These are phyloP conservation scores for Heliangelus exortis DNA, from an alignment of 2,797 vertebrate species.

Conservation along the genomic window DNA sequence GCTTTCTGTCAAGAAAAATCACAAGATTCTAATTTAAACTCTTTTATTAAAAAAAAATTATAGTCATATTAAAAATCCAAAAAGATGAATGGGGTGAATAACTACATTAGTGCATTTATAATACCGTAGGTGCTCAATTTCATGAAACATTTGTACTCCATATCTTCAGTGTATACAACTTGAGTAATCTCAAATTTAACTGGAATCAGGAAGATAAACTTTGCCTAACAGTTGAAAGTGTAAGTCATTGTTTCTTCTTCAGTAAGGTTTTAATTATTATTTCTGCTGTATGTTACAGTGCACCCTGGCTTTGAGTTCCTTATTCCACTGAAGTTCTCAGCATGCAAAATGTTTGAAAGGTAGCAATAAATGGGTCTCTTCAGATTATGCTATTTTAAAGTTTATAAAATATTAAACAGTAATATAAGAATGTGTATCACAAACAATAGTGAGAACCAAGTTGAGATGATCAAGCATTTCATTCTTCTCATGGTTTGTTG, in stretches of 20 bases:
- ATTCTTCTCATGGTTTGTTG: conserved; percentile 29
- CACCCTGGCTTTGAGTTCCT: not conserved
- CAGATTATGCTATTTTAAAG: conserved; percentile 37
- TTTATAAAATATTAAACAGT: conserved; percentile 51
- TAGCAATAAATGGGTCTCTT: not conserved
- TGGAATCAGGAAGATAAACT: not conserved
- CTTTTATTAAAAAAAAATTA: not conserved
- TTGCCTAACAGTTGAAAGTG: not conserved
- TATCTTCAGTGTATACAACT: not conserved
- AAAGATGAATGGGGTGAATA: not conserved
- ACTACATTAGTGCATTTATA: not conserved
- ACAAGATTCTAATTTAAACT: not conserved
- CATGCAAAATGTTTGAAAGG: not conserved
- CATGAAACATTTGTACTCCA: not conserved
- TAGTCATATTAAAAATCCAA: not conserved
- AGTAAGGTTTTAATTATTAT: not conserved
- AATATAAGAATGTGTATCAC: not conserved
- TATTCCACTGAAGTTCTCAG: not conserved
- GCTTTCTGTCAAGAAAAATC: not conserved
- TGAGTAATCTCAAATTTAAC: not conserved
- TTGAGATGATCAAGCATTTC: conserved; percentile 44
- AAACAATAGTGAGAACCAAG: conserved; percentile 13
- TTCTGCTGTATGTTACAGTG: not conserved
- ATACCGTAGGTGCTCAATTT: not conserved
- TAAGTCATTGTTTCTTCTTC: not conserved